phyloP scores from a whole-genome alignment of 1,140 invertebrate species.

The Homalodisca vitripennis region DNA sequence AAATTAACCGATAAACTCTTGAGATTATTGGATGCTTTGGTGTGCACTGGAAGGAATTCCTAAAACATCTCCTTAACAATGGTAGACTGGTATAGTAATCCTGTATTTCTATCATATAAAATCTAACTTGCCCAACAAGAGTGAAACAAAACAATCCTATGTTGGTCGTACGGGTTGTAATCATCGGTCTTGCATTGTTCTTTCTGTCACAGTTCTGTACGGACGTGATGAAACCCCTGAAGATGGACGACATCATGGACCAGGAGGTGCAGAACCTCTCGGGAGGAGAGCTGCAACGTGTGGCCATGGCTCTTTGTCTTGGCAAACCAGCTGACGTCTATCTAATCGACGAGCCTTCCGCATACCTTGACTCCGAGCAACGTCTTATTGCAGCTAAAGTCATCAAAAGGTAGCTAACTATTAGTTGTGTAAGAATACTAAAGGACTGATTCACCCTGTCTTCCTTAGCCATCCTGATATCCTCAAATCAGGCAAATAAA shows the following conservation, averaged over 20 bases:
- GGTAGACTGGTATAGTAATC: too few species aligned
- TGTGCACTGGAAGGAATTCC: too few species aligned
- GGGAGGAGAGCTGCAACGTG: slow-evolving; percentile 98
- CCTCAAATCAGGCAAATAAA: too few species aligned
- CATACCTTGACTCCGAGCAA: slow-evolving; percentile 99
- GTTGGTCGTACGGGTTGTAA: not conserved
- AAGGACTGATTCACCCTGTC: too few species aligned
- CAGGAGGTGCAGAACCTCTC: slow-evolving; percentile 99
- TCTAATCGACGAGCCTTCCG: slow-evolving; percentile 98
- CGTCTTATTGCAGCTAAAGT: slow-evolving; percentile 99
- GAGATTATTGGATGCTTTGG: too few species aligned
- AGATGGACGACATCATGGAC: slow-evolving; percentile 98
- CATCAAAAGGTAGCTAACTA: slow-evolving; percentile 83
- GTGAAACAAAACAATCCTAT: too few species aligned
- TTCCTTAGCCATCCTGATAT: too few species aligned
- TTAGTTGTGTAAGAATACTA: too few species aligned
- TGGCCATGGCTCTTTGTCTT: slow-evolving; percentile 92
- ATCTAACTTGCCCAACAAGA: too few species aligned
- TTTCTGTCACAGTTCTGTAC: slow-evolving; percentile 79
- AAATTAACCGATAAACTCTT: too few species aligned
- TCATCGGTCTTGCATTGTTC: not conserved
- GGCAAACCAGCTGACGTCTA: slow-evolving; percentile 99
- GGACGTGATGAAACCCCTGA: slow-evolving; percentile 99
- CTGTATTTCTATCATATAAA: too few species aligned
- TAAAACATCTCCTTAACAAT: too few species aligned